Evolutionary conservation across 2,797 vertebrate species (phyloP).

Genomic region (Myotis planiceps): DNA sequence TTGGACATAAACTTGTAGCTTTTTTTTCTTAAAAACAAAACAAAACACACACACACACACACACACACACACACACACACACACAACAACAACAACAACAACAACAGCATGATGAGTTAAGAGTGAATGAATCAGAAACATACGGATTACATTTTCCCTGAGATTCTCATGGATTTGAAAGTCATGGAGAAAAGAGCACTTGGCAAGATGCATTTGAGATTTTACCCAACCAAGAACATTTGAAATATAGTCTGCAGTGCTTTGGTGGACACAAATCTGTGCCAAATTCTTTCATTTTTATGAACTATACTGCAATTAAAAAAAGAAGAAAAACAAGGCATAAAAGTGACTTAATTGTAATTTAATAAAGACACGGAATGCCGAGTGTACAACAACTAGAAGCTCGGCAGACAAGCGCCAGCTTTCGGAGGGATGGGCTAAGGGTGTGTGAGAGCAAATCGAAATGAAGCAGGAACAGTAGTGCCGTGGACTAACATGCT

Average conservation of each 20-base stretch:
- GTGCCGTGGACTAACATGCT: background rate
- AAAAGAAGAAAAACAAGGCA: background rate
- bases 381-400: background rate
- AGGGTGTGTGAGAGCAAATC: background rate
- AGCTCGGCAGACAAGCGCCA: background rate
- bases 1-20: conserved; percentile 65
- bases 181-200: conserved; percentile 62
- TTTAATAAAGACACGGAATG: conserved; percentile 49
- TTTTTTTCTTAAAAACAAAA: too few relatives aligned
- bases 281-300: conserved; percentile 53
- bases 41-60: too few relatives aligned
- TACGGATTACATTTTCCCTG: conserved; percentile 79
- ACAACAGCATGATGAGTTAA: conserved; percentile 76
- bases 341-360: conserved; percentile 51
- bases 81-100: too few relatives aligned
- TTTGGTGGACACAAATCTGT: conserved; percentile 11
- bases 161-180: conserved; percentile 77
- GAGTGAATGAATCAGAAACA: conserved; percentile 81
- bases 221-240: conserved; percentile 67
- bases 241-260: conserved; percentile 47
- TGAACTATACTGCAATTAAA: background rate
- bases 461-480: background rate
- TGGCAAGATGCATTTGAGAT: conserved; percentile 57
- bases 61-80: too few relatives aligned
- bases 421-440: background rate